A percentile compares a stretch with the other conserved stretches of the same genome.
Conservation (phyloP, 2,888 invertebrate genomes). For the Stenolophus ochropezus region DNA sequence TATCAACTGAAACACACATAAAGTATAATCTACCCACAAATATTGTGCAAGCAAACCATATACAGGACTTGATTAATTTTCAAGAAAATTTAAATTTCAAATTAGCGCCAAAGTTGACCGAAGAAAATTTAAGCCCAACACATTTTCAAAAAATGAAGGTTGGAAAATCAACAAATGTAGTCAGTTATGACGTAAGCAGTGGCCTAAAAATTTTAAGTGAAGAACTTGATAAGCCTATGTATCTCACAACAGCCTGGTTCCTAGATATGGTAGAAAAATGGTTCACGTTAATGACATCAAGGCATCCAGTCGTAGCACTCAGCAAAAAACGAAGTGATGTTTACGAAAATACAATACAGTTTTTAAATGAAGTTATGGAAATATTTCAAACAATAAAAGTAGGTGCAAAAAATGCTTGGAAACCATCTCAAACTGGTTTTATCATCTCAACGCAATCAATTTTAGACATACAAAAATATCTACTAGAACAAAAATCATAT, state of each 20-base stretch:
- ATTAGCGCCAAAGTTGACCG: constrained; percentile 62
- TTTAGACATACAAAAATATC: constrained; percentile 61
- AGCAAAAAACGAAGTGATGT: constrained; percentile 61
- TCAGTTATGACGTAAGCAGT: constrained; percentile 61
- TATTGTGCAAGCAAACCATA: constrained; percentile 60
- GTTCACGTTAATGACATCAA: constrained; percentile 64
- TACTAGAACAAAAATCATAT: constrained; percentile 60
- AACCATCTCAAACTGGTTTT: constrained; percentile 61
- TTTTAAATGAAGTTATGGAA: constrained; percentile 61
- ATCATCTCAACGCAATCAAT: constrained; percentile 63
- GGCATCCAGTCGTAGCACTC: constrained; percentile 61
- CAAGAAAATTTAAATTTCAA: constrained; percentile 38
- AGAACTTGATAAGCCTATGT: constrained; percentile 58
- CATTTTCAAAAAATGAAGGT: constrained; percentile 64
- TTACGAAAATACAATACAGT: constrained; percentile 58
- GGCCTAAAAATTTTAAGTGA: constrained; percentile 60
- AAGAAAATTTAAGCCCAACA: constrained; percentile 62
- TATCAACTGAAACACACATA: constrained; percentile 1
- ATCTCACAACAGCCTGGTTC: constrained; percentile 65
- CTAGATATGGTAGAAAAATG: constrained; percentile 63
- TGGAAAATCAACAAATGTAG: constrained; percentile 62
- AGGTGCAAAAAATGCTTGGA: constrained; percentile 60
- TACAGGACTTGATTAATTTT: constrained; percentile 57
- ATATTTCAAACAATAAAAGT: constrained; percentile 52
- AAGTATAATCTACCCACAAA: constrained; percentile 57